Base-by-base conservation (phyloP, 2,888 invertebrate genomes). In the Acheta domesticus region DNA sequence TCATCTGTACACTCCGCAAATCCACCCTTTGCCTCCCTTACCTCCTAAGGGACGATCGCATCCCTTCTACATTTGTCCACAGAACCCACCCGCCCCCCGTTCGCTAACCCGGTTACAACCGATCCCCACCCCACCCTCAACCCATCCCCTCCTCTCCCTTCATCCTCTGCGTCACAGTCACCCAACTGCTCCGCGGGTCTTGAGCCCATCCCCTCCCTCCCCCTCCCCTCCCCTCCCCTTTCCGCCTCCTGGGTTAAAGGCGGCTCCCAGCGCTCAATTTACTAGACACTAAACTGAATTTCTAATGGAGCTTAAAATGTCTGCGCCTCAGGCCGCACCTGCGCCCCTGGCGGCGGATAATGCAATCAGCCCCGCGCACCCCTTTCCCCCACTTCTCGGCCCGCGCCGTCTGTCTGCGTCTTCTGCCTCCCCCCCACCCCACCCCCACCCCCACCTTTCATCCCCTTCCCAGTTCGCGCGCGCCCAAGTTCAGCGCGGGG, bases 281-380 rank as follows among this genome's bases (percentile, higher is more conserved):
- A 49, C 49, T 79, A 74, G 74, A 76, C 75, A 49, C 79, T 76
- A 73, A 77, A 77, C 79, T 79, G 77, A 79, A 79, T 79, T 79
- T 79, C 77, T 79, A 79, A 79, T 79, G 79, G 77, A 23, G 79
- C 79, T 77, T 79, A 79, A 79, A 79, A 79, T 77, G 79, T 77
- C 77, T 48, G 74, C 36, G 20, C 48, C 74, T 23, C 48, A n/a
- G 19, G 20, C 75, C 12, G 75, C 79, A 79, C 79, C 79, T 79
- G 79, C 36, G 75, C 62, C 62, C n/a, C 62, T 19, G 62, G 62
- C 62, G 62, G 62, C 14, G 62, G 62, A 62, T 62, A 62, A 62
- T 62, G 62, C 62, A 62, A 62, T 62, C 62, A 62, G 62, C 62
- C 62, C 8, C 16, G 8, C 4, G 16, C 62, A 19, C 14, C 16